These are phyloP conservation scores for Coptotermes formosanus DNA, from an alignment of 1,140 invertebrate species.

Conservation along the genomic window DNA sequence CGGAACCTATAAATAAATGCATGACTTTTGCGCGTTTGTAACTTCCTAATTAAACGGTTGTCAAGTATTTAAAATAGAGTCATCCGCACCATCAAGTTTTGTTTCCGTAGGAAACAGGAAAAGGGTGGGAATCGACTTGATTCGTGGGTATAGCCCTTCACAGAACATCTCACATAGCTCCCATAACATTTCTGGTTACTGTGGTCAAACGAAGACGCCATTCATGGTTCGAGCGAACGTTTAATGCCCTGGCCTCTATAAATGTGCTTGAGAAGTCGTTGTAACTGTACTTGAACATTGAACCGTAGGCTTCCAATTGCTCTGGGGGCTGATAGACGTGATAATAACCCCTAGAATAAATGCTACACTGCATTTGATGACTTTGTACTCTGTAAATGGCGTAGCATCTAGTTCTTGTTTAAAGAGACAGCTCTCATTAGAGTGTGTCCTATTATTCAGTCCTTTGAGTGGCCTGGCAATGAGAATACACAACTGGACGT, in stretches of 20 bases:
- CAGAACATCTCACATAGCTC: background rate
- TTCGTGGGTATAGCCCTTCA: too few relatives aligned
- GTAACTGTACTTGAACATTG: background rate
- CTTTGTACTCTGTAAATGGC: too few relatives aligned
- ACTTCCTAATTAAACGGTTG: background rate
- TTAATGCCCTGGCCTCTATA: background rate
- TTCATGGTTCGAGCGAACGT: background rate
- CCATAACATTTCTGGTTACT: background rate
- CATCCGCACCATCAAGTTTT: background rate
- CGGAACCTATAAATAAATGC: background rate
- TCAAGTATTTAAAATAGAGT: background rate
- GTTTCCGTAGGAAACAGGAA: background rate
- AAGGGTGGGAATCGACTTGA: background rate
- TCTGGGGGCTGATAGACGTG: background rate
- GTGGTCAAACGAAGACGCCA: background rate
- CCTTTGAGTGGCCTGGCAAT: too few relatives aligned
- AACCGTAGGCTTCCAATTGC: background rate
- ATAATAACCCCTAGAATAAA: background rate
- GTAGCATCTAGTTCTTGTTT: too few relatives aligned
- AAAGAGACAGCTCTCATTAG: too few relatives aligned
- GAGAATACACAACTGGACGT: too few relatives aligned
- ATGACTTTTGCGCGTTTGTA: background rate
- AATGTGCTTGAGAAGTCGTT: background rate
- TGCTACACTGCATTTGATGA: background rate
- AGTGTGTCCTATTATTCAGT: too few relatives aligned